These are phyloP conservation scores for Clusia tigrina DNA, from an alignment of 2,888 invertebrate species.

Conservation along the genomic window DNA sequence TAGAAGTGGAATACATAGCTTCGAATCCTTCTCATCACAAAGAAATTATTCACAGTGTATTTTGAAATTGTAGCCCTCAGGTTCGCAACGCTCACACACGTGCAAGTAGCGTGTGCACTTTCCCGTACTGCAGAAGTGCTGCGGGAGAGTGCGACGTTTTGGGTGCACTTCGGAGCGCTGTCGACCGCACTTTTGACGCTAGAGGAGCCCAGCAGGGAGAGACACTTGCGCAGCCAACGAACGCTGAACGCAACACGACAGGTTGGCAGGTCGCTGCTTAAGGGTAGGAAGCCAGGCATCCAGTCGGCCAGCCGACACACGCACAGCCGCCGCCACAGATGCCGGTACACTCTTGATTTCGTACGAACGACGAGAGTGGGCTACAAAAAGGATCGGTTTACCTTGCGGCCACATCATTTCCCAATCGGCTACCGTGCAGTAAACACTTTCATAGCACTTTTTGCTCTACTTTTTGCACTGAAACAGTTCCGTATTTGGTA, in stretches of 20 bases:
- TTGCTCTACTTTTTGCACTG: background rate
- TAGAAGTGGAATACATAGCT: background rate
- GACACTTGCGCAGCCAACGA: background rate
- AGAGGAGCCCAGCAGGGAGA: too few relatives aligned
- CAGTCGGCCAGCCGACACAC: constrained; percentile 6
- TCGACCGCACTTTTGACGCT: background rate
- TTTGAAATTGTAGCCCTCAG: background rate
- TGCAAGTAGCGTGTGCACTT: background rate
- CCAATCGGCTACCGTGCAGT: constrained; percentile 60
- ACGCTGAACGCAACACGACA: constrained; percentile 12
- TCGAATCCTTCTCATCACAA: background rate
- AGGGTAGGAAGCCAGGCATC: constrained; percentile 26
- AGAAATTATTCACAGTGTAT: too few relatives aligned
- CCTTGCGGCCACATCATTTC: constrained; percentile 61
- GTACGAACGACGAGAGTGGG: constrained; percentile 17
- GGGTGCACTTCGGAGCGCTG: constrained; percentile 23
- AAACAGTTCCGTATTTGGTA: background rate
- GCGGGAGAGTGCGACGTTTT: constrained; percentile 11
- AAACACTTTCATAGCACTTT: constrained; percentile 35
- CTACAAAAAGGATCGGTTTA: constrained; percentile 62
- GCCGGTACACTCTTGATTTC: background rate
- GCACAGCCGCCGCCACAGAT: constrained; percentile 1
- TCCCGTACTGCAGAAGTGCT: constrained; percentile 2
- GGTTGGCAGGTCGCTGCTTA: constrained; percentile 25
- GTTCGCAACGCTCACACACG: constrained; percentile 1